phyloP scores from a whole-genome alignment of 2,797 vertebrate genomes.

The Dryobates pubescens region DNA sequence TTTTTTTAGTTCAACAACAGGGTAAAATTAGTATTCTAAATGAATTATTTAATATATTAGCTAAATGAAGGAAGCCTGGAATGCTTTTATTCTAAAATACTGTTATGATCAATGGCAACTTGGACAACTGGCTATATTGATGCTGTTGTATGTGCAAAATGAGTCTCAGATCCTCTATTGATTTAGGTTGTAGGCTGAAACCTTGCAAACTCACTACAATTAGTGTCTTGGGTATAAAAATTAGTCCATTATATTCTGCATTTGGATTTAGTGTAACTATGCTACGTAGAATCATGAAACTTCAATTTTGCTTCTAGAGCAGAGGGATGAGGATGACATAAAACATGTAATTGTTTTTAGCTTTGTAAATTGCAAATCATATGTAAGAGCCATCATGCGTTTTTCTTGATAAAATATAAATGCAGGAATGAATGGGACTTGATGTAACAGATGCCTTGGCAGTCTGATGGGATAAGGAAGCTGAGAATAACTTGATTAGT shows the following conservation, averaged over 20 bases:
- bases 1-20: background rate
- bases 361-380: background rate
- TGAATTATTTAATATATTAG: background rate
- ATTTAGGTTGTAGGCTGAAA: conserved; percentile 26
- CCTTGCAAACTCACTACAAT: conserved; percentile 1
- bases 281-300: background rate
- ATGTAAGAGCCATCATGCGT: background rate
- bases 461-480: background rate
- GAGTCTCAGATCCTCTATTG: conserved; percentile 27
- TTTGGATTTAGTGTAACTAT: background rate
- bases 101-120: background rate
- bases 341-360: background rate
- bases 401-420: background rate
- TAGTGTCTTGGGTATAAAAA: conserved; percentile 24
- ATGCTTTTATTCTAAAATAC: background rate
- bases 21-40: background rate
- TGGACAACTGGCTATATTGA: background rate
- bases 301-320: background rate
- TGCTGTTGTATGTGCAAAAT: background rate
- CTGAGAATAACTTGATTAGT: background rate
- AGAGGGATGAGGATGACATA: background rate
- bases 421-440: background rate
- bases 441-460: background rate
- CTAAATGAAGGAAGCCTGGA: background rate
- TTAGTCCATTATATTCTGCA: background rate